phyloP scores from a whole-genome alignment of 2,888 invertebrate genomes.

The Automeris io region DNA sequence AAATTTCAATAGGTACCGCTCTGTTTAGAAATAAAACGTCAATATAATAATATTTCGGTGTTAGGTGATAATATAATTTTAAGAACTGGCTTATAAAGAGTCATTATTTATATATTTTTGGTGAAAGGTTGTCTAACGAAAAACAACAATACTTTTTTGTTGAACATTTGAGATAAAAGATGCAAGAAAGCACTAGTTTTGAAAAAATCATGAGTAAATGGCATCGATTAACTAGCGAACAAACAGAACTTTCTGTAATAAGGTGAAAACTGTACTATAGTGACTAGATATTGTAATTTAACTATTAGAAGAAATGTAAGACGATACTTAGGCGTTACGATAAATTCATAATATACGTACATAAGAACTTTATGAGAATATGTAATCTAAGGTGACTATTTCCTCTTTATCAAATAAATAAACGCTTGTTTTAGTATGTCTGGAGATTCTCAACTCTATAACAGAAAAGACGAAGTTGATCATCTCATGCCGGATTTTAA shows the following conservation, averaged over 20 bases:
- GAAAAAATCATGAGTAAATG: conserved; percentile 61
- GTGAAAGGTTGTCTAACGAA: too few relatives aligned
- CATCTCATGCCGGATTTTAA: conserved; percentile 40
- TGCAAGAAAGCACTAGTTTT: conserved; percentile 67
- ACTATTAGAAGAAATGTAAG: conserved; percentile 4
- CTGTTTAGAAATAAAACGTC: too few relatives aligned
- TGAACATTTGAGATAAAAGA: conserved; percentile 18
- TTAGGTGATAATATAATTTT: too few relatives aligned
- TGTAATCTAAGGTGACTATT: too few relatives aligned
- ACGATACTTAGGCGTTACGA: neutral
- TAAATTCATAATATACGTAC: conserved; percentile 1
- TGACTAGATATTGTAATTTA: conserved; percentile 17
- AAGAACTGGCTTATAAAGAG: too few relatives aligned
- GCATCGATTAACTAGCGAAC: conserved; percentile 63
- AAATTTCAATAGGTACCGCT: too few relatives aligned
- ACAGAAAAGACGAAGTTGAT: conserved; percentile 50
- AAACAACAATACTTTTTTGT: conserved; percentile 16
- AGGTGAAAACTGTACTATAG: conserved; percentile 40
- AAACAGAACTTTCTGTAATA: conserved; percentile 42
- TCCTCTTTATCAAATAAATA: too few relatives aligned
- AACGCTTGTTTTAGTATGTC: conserved; percentile 59
- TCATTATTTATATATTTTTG: too few relatives aligned
- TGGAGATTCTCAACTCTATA: conserved; percentile 52
- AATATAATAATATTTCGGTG: too few relatives aligned
- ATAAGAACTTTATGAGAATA: conserved; percentile 11